Evolutionary conservation across 2,113 vertebrate genomes (phyloP), one percentile per base, ranked within the genome.

Genomic region (Esox niger): DNA sequence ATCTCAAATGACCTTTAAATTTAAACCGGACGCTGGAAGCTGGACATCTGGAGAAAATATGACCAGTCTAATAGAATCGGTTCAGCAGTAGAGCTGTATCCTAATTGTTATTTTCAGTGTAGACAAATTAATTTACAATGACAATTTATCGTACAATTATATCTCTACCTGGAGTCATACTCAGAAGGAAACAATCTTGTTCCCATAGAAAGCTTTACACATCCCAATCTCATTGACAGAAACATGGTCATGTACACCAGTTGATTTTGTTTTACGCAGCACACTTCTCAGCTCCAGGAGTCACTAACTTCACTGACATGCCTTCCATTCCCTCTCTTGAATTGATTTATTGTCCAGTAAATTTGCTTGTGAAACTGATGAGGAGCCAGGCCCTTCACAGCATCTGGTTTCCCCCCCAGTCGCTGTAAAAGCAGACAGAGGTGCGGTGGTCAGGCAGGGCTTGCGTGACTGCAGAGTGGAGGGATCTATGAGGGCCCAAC

Each of bases 391-490:
- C 75, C 74, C 83, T 88, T 86, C 84, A 79, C 66, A 86, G 78
- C 63, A 84, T 87, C 86, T 88, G 84, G 84, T 89, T 86, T 87
- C 83, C 82, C 81, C 26, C 60, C 80, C 67, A 79, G 75, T 83
- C 77, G 84, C 82, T 83, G 82, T 90, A 88, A 91, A 91, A 90
- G 71, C 78, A 68, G 78, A 62, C 78, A 62, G 75, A 82, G 88
- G 88, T 88, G 84, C 87, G 79, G 74, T 75, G 64, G 35, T 35
- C 46, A 87, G 87, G 87, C 88, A 90, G 74, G 13, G 29, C 59
- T 92, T 88, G 91, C 90, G 90, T 92, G 91, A 92, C 91, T 84
- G 80, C 66, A 79, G 81, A 76, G 70, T 46, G 80, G 78, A 71
- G 79, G 78, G 30, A 88, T 81, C 83, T 88, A 82, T 68, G 82